These are phyloP conservation scores for Cheilosia pagana DNA, from an alignment of 2,888 invertebrate genomes.

Conservation along the genomic window DNA sequence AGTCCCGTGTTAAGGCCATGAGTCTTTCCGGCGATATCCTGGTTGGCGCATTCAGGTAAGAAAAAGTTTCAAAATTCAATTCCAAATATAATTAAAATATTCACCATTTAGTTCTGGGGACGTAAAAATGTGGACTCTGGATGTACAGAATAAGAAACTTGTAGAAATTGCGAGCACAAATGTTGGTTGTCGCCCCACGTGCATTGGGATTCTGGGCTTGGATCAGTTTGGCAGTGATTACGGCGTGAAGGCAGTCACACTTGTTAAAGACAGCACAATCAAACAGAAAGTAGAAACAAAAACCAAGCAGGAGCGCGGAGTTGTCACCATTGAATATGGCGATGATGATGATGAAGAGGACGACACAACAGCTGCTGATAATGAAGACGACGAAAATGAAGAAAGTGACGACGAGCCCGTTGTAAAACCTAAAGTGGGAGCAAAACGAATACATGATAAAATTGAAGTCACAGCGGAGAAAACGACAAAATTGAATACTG, in stretches of 20 bases:
- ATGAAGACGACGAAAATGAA: conserved; percentile 42
- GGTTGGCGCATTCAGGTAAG: conserved; percentile 88
- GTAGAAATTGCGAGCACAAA: conserved; percentile 85
- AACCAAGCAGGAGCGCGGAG: conserved; percentile 75
- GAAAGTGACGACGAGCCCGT: not conserved
- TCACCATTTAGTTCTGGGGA: conserved; percentile 87
- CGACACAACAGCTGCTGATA: conserved; percentile 37
- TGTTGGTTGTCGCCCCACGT: conserved; percentile 90
- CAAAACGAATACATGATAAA: conserved; percentile 1
- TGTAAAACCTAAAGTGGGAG: not conserved
- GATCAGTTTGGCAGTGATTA: conserved; percentile 77
- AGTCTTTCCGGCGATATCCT: conserved; percentile 85
- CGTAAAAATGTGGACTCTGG: conserved; percentile 88
- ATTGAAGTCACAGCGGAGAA: conserved; percentile 14
- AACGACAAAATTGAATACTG: not conserved
- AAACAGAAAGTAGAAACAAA: conserved; percentile 8
- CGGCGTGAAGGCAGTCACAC: not conserved
- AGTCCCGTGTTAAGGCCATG: conserved; percentile 88
- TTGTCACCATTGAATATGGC: conserved; percentile 81
- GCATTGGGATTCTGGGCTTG: conserved; percentile 86
- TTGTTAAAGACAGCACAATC: not conserved
- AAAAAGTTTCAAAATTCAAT: not conserved
- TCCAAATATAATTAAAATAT: not conserved
- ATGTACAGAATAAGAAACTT: conserved; percentile 80
- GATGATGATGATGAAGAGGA: conserved; percentile 73